A percentile compares a stretch with the other conserved stretches of the same genome.
phyloP scores from a whole-genome alignment of 1,140 invertebrate species.

The Drosophila obscura region DNA sequence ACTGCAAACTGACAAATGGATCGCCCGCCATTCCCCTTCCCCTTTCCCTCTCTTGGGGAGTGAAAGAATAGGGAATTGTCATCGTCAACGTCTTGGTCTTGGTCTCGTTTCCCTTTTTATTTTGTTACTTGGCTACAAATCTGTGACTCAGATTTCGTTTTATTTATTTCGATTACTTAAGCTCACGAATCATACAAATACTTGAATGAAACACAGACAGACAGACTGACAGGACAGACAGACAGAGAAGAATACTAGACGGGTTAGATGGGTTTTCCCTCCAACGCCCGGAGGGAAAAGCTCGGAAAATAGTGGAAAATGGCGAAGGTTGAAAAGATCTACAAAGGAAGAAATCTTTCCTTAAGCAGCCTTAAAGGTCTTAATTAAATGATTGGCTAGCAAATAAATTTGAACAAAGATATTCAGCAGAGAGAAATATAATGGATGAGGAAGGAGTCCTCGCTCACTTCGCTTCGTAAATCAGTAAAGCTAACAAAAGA shows the following conservation, averaged over 20 bases:
- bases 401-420: too few relatives aligned
- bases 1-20: conserved; percentile 25
- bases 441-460: too few relatives aligned
- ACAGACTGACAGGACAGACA: background rate
- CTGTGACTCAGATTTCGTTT: conserved; percentile 44
- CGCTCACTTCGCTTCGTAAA: too few relatives aligned
- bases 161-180: conserved; percentile 75
- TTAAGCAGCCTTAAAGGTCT: too few relatives aligned
- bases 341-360: too few relatives aligned
- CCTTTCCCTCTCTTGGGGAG: background rate
- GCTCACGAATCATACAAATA: conserved; percentile 58
- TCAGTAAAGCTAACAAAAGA: too few relatives aligned
- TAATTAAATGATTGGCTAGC: too few relatives aligned
- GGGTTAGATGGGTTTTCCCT: too few relatives aligned
- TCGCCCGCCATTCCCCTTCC: background rate
- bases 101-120: conserved; percentile 23
- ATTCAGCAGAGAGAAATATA: too few relatives aligned
- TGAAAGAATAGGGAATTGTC: background rate
- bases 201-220: conserved; percentile 33
- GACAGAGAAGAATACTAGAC: conserved; percentile 6
- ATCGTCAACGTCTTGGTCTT: conserved; percentile 16
- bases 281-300: too few relatives aligned
- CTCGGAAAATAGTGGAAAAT: too few relatives aligned
- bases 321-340: too few relatives aligned
- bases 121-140: conserved; percentile 33